Evolutionary conservation across 2,113 vertebrate genomes (phyloP), one percentile per base, ranked within the genome.

Genomic region (Brachypodius melanocephalos): DNA sequence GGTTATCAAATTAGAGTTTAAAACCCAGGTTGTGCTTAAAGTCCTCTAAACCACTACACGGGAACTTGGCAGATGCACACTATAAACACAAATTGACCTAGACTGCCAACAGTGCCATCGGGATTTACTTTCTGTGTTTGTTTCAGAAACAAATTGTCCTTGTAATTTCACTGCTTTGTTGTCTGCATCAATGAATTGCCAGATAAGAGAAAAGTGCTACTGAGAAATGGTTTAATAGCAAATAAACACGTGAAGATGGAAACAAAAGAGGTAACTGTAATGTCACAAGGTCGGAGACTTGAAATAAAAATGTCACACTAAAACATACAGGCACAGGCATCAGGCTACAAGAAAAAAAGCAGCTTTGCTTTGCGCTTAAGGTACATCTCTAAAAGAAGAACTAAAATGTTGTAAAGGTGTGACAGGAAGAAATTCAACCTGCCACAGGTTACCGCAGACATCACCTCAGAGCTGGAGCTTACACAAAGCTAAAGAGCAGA

Each of bases 61-160:
- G 38, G 43, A 77, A 74, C 43, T 77, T 81, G 38, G 26, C 43
- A 94, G 42, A 78, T 34, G 29, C 20, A 80, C 25, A 36, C 14
- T 59, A 71, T 36, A 81, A 93, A 92, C 54, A 68, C 36, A 72
- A 88, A 80, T 6, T 74, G 68, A 86, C 84, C 46, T 36, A 67
- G 43, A 18, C 20, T 52, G 65, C 18, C 45, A 95, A 72, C 19
- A 31, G 40, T 48, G 48, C 18, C 61, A 89, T 31, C n/a, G 81
- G 40, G 14, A 45, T 77, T 90, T 83, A 78, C 72, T 74, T 79
- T 42, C 75, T 79, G 49, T 38, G 62, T 46, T 91, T 52, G 58
- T 67, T 97, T 90, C 72, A 67, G 31, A 83, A 79, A 89, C 20
- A 36, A 93, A 71, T 87, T 90, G 40, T 36, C 43, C 69, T 87